Evolutionary conservation across 2,888 invertebrate genomes (phyloP), one percentile per base, ranked within the genome.

Genomic region (Acleris laterana): DNA sequence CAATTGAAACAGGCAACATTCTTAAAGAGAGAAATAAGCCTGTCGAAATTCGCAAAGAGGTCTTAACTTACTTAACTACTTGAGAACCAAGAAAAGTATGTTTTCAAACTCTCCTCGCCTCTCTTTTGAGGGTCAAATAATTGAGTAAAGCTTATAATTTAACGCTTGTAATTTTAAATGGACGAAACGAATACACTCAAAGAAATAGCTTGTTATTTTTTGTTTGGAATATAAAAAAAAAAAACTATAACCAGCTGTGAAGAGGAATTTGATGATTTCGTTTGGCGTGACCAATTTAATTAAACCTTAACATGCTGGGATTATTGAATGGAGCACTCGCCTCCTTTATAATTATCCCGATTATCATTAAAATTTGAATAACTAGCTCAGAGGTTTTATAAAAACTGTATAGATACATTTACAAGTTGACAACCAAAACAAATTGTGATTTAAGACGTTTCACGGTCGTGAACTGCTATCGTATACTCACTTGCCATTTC

Each of bases 281-380:
- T 16, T 20, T 57, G 51, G 66, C 61, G 61, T 48, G 66, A 57
- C 61, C 56, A 52, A 62, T 66, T 7, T 25, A 57, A 62, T 66
- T 66, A 57, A 55, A 44, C 32, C 46, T 61, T 20, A 19, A 62
- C 61, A 51, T 56, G 56, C 50, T 46, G 44, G 13, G 49, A 38
- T 51, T 62, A 25, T 6, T 22, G 22, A 61, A 66, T 61, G 61
- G 61, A 22, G 53, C 50, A 28, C 19, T 62, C 50, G 19, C 13
- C 28, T 20, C n/a, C 56, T n/a, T 44, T 44, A 44, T 56, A 7
- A 25, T 44, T 13, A 42, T 16, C 13, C 13, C 38, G 13, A 20
- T 19, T 19, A 19, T 32, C 13, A 19, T 38, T 32, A 42, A 17
- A 17, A 11, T 32, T 32, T 44, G 20, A 38, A 13, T 50, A 5